Evolutionary conservation across 2,888 invertebrate species (phyloP).

Genomic region (Volucella bombylans): DNA sequence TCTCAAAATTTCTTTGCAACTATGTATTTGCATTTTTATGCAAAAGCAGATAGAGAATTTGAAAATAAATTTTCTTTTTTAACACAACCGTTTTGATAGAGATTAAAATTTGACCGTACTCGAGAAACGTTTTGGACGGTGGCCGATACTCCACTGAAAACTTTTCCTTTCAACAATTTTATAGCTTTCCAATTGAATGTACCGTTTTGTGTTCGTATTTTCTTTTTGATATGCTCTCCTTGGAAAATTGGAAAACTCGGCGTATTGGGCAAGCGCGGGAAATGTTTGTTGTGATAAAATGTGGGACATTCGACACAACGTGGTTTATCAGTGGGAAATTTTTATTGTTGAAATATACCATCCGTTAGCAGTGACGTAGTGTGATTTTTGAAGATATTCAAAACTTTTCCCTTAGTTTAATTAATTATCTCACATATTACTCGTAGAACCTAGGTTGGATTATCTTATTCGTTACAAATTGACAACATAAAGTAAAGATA

Average conservation of each 20-base stretch:
- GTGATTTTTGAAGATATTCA: neutral
- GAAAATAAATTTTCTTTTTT: conserved; percentile 6
- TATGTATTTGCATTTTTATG: neutral
- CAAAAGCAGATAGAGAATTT: conserved; percentile 9
- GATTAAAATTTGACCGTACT: conserved; percentile 53
- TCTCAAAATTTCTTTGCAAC: neutral
- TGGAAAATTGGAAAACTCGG: conserved; percentile 66
- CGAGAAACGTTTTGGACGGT: conserved; percentile 72
- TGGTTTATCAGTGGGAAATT: conserved; percentile 72
- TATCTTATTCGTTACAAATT: no score
- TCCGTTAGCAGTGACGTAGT: conserved; percentile 48
- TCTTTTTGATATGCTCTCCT: conserved; percentile 48
- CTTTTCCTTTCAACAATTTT: conserved; percentile 71
- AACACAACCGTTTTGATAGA: conserved; percentile 54
- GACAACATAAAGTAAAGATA: no score
- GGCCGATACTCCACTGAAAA: conserved; percentile 74
- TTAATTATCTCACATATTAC: no score
- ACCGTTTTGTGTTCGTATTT: conserved; percentile 47
- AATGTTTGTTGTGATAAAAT: conserved; percentile 73
- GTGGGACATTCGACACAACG: conserved; percentile 67
- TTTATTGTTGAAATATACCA: conserved; percentile 37
- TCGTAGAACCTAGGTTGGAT: no score
- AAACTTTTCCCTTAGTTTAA: no score
- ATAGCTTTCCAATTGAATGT: conserved; percentile 66
- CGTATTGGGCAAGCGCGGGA: conserved; percentile 63